Evolutionary conservation across 2,888 invertebrate species (phyloP), one percentile per base, ranked within the genome.

Genomic region (Mylabris sibirica): DNA sequence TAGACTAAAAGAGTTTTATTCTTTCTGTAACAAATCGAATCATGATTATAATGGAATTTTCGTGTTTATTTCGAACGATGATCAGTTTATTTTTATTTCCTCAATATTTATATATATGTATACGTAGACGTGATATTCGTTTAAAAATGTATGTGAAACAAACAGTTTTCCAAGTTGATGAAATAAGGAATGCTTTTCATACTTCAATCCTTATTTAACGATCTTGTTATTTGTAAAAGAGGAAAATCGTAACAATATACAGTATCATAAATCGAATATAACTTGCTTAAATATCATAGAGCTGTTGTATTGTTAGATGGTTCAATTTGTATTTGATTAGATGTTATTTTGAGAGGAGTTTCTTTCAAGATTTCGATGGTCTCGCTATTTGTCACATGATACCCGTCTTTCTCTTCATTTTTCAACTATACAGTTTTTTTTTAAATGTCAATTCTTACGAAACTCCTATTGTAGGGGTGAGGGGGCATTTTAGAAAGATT

Each of bases 11-110:
- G 22, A 20, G 53, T 22, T 24, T 6, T 22, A 53, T 11, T n/a
- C n/a, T n/a, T 24, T 66, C 70, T 64, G 72, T 72, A 72, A 69
- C 70, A 75, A 76, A 76, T 68, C 70, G 75, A 72, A 66, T 34
- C 65, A 61, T 73, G 76, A 76, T 78, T 77, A 77, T 80, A 79
- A 79, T 80, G 79, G 80, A 75, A 77, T 78, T 80, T 78, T 77
- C 80, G 74, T 80, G 80, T 80, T 77, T 75, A 75, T 73, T 73
- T 69, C 68, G 60, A 71, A 53, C 66, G 68, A 14, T 66, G 22
- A 71, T 65, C 66, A 68, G 71, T 71, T 68, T 71, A 67, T 70
- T 49, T 70, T 66, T 68, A 62, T 68, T 66, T 71, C 62, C 66
- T 71, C 64, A 68, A 68, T 66, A 66, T 66, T 71, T 68, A 63